Evolutionary conservation across 2,797 vertebrate genomes (phyloP), one percentile per base, ranked within the genome.

Genomic region (Brotula barbata): DNA sequence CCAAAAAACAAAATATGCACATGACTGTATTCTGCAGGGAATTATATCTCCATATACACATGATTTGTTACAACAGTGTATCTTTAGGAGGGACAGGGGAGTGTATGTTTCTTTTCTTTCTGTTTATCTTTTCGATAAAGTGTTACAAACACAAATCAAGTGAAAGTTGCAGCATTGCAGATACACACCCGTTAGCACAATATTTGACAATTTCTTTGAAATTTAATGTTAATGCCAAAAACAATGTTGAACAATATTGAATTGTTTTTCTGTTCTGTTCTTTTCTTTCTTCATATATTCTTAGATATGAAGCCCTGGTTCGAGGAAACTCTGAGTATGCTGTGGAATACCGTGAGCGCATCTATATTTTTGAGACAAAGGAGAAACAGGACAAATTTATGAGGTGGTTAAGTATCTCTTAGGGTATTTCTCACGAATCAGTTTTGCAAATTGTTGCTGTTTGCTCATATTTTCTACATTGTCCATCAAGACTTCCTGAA

Each of bases 261-360:
- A n/a, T n/a, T n/a, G n/a, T n/a, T n/a, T n/a, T n/a, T n/a, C n/a
- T n/a, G n/a, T n/a, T n/a, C n/a, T n/a, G n/a, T n/a, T n/a, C n/a
- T 28, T 22, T 16, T 23, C 56, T 60, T 76, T 1, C n/a, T n/a
- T n/a, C n/a, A n/a, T n/a, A n/a, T n/a, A n/a, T 49, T 34, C 37
- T 59, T 67, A 99, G 97, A 65, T 97, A 96, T 57, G 94, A 99
- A 87, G 93, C 94, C 37, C 81, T 99, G 61, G 88, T 95, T 69
- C 93, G 75, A 84, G 97, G 97, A 70, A 90, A 85, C 55, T 83
- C 72, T 0, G 84, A 95, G 23, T 91, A 90, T 75, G 93, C 94
- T 66, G 90, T 90, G 47, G 94, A 96, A 62, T 99, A 96, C 77
- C 85, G 80, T 68, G 82, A 91, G 43, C 92, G 63, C 34, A 84